Conservation (phyloP, 2,113 vertebrate genomes). For the Crotalus horridus region DNA sequence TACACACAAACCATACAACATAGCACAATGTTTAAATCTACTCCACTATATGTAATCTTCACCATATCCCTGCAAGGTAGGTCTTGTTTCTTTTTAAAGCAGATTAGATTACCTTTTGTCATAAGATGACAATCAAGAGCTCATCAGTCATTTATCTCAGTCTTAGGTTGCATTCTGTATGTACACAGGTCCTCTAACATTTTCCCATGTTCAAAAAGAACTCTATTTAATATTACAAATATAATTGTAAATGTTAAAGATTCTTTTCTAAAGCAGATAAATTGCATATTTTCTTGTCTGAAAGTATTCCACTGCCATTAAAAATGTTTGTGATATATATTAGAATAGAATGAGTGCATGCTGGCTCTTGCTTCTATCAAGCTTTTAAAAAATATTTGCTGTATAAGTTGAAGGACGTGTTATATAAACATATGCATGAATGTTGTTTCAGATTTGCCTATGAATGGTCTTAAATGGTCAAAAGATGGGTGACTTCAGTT, state of each 20-base stretch:
- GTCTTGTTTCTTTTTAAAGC: not conserved
- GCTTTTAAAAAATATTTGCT: not conserved
- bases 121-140: not conserved
- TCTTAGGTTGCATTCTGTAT: not conserved
- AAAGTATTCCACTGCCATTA: not conserved
- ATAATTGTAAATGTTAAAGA: not conserved
- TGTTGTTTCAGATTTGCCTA: conserved; percentile 29
- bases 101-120: not conserved
- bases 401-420: conserved; percentile 10
- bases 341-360: not conserved
- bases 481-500: conserved; percentile 12
- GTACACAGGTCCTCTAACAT: not conserved
- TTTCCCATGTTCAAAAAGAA: not conserved
- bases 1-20: not conserved
- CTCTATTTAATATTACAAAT: not conserved
- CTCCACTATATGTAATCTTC: not conserved
- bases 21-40: not conserved
- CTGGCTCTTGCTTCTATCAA: conserved; percentile 23
- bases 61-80: not conserved
- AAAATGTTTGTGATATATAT: not conserved
- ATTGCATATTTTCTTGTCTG: not conserved
- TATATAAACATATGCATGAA: conserved; percentile 40
- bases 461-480: conserved; percentile 39
- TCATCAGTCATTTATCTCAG: not conserved
- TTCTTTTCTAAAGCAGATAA: not conserved